Conservation (phyloP, 2,113 vertebrate species). For the Centropristis striata region DNA sequence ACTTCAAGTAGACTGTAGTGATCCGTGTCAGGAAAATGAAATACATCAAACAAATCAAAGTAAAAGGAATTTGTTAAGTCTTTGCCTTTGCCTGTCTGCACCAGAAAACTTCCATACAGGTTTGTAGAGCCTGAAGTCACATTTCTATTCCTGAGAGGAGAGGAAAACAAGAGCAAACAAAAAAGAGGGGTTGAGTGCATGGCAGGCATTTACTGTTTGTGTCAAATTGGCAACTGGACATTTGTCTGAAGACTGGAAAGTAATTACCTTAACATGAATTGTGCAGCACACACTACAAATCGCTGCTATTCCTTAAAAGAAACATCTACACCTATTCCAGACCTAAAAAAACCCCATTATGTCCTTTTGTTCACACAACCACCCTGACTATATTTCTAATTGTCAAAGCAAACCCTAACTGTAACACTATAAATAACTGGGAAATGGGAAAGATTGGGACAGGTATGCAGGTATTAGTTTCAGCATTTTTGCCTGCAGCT, state of each 20-base stretch:
- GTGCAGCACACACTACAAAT: background rate
- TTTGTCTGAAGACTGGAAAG: slow-evolving; percentile 24
- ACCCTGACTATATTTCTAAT: background rate
- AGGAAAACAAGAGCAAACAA: background rate
- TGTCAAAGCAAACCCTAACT: background rate
- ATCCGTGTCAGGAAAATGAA: slow-evolving; percentile 14
- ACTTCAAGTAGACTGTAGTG: background rate
- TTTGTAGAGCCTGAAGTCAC: background rate
- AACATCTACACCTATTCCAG: background rate
- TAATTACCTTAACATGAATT: background rate
- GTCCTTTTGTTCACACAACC: background rate
- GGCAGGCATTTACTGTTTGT: background rate
- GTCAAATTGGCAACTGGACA: background rate
- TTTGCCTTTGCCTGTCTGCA: background rate
- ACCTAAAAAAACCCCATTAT: background rate
- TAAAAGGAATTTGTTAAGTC: slow-evolving; percentile 29
- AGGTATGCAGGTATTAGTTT: background rate
- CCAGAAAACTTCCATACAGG: background rate
- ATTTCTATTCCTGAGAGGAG: background rate
- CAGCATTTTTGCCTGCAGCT: slow-evolving; percentile 22
- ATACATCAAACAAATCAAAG: slow-evolving; percentile 24
- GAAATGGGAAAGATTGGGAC: background rate
- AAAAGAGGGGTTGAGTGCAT: background rate
- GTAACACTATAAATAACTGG: background rate
- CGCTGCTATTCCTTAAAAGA: background rate